phyloP scores from a whole-genome alignment of 2,797 vertebrate genomes.

The Linurgus olivaceus region DNA sequence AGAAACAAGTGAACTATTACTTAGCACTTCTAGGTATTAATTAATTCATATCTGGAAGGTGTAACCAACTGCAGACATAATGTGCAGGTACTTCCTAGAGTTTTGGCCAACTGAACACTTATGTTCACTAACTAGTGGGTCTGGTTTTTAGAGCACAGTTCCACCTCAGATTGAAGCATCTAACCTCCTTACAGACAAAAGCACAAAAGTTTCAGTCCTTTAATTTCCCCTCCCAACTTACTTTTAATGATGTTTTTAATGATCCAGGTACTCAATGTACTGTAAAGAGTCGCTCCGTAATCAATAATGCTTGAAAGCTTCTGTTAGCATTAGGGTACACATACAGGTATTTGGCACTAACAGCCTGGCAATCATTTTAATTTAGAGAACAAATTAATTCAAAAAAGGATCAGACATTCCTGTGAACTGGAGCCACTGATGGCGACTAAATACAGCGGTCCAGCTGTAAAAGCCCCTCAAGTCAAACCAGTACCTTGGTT shows the following conservation, averaged over 20 bases:
- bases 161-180: background rate
- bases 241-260: background rate
- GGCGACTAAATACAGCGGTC: background rate
- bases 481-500: background rate
- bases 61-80: background rate
- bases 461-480: background rate
- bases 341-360: background rate
- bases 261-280: background rate
- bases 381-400: background rate
- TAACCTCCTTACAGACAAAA: background rate
- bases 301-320: background rate
- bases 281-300: background rate
- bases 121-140: background rate
- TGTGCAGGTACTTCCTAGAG: background rate
- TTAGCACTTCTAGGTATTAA: background rate
- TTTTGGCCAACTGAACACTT: background rate
- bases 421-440: background rate
- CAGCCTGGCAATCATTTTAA: background rate
- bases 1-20: background rate
- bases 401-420: background rate
- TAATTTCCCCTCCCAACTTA: background rate
- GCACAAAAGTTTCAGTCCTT: background rate
- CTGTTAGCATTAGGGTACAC: background rate
- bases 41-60: background rate
- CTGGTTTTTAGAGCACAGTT: background rate